Evolutionary conservation across 2,888 invertebrate species (phyloP).

Genomic region (Acrobasis suavella): DNA sequence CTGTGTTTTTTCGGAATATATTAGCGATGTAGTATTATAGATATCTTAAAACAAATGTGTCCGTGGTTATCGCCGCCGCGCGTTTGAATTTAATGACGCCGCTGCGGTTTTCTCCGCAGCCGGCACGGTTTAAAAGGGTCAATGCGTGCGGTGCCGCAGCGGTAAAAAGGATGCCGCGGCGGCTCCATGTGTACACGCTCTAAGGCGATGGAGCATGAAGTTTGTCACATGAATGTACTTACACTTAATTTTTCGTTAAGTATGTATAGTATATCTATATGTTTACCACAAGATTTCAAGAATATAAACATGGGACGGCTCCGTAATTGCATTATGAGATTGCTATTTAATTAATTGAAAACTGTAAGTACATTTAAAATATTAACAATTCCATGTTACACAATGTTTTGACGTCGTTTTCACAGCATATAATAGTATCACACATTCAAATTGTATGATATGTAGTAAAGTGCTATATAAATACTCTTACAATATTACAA

Average conservation of each 20-base stretch:
- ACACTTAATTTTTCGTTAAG: neutral
- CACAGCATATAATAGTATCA: conserved; percentile 5
- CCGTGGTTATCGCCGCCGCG: no score
- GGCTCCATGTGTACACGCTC: no score
- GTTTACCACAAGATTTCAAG: conserved; percentile 7
- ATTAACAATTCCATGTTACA: conserved; percentile 12
- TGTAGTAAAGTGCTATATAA: conserved; percentile 12
- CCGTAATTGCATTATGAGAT: neutral
- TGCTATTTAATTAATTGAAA: conserved; percentile 10
- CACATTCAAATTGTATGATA: conserved; percentile 13
- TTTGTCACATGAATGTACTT: no score
- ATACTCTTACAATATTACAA: neutral
- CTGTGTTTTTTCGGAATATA: no score
- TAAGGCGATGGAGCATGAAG: no score
- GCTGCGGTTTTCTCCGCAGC: no score
- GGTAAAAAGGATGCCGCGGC: no score
- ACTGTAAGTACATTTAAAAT: conserved; percentile 1
- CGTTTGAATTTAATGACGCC: no score
- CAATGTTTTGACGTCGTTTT: neutral
- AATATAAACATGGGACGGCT: conserved; percentile 14
- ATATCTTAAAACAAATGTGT: no score
- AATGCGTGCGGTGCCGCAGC: no score
- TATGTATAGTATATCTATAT: neutral
- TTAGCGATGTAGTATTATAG: no score
- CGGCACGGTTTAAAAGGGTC: no score